Evolutionary conservation across 35 echinoderm and acorn worm genomes (phyloP).

Genomic region (Ptychodera flava): DNA sequence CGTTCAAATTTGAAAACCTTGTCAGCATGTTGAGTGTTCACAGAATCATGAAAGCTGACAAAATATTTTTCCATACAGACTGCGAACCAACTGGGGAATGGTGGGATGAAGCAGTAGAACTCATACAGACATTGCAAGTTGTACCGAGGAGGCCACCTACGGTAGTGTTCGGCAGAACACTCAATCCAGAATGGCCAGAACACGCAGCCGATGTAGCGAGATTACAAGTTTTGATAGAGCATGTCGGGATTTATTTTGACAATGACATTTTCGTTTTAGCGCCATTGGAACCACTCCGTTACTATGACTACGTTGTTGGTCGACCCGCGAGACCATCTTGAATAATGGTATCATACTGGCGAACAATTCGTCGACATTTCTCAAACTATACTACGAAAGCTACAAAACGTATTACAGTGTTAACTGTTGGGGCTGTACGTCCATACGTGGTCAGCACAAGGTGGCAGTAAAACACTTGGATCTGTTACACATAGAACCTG

Average conservation of each 20-base stretch:
- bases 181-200: not conserved
- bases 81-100: not conserved
- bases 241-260: not conserved
- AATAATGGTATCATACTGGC: not conserved
- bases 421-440: not conserved
- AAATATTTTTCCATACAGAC: not conserved
- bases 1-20: not conserved
- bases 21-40: not conserved
- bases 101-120: not conserved
- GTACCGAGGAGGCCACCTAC: not conserved
- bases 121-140: not conserved
- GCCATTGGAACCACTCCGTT: not conserved
- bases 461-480: not conserved
- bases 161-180: not conserved
- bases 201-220: not conserved
- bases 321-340: not conserved
- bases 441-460: not conserved
- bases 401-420: not conserved
- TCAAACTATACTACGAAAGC: not conserved
- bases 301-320: not conserved
- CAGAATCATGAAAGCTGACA: not conserved
- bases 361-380: not conserved
- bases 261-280: not conserved
- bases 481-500: not conserved
- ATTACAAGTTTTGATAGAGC: not conserved